A percentile compares a stretch with the other conserved stretches of the same genome.
These are phyloP conservation scores for Paracentrotus lividus DNA, from an alignment of 53 echinoderm and acorn worm species.

Conservation along the genomic window DNA sequence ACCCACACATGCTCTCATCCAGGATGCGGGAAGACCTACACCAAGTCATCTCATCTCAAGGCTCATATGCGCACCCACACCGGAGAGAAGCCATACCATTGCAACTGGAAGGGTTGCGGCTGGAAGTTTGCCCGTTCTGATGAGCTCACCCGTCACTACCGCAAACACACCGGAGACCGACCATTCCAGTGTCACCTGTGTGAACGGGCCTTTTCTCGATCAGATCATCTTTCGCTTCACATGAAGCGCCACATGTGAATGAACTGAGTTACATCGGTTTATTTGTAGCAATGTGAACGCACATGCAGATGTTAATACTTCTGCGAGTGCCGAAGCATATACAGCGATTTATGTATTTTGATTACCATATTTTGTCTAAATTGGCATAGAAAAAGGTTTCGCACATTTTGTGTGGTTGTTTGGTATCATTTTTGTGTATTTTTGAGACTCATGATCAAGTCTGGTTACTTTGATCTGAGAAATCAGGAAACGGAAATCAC, in stretches of 20 bases:
- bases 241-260: slow-evolving; percentile 99
- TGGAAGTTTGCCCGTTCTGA: slow-evolving; percentile 99
- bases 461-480: slow-evolving; percentile 58
- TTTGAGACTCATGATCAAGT: slow-evolving; percentile 66
- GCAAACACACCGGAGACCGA: slow-evolving; percentile 98
- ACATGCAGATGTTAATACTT: slow-evolving; percentile 15
- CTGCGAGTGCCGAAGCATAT: slow-evolving; percentile 46
- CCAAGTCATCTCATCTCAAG: slow-evolving; percentile 98
- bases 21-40: slow-evolving; percentile 98
- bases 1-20: slow-evolving; percentile 97
- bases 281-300: slow-evolving; percentile 45
- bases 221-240: slow-evolving; percentile 95
- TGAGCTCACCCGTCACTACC: slow-evolving; percentile 98
- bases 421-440: slow-evolving; percentile 57
- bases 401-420: slow-evolving; percentile 63
- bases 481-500: slow-evolving; percentile 33
- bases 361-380: slow-evolving; percentile 42
- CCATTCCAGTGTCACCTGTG: slow-evolving; percentile 99
- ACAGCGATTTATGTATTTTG: slow-evolving; percentile 4
- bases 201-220: slow-evolving; percentile 97
- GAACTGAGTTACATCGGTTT: slow-evolving; percentile 57
- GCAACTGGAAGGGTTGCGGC: slow-evolving; percentile 99
- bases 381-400: slow-evolving; percentile 59
- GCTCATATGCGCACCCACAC: slow-evolving; percentile 99
- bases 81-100: slow-evolving; percentile 98